Evolutionary conservation across 2,113 vertebrate genomes (phyloP).

Genomic region (Eretmochelys imbricata): DNA sequence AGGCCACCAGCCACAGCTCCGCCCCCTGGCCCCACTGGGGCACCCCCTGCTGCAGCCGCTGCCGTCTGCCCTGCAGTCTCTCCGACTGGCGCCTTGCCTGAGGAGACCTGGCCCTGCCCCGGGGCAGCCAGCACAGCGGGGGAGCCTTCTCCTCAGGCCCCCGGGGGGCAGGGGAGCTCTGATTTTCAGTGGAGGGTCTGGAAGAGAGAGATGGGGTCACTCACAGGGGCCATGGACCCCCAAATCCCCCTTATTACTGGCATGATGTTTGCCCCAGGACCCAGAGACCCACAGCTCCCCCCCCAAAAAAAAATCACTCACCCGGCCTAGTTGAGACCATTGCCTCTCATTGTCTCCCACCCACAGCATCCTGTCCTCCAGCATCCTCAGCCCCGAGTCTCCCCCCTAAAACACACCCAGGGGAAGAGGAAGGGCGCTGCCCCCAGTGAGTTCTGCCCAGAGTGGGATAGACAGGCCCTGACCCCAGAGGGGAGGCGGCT

Average conservation of each 20-base stretch:
- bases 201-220: not conserved
- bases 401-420: not conserved
- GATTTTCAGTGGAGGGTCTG: not conserved
- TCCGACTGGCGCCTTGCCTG: not conserved
- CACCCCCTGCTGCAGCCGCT: not conserved
- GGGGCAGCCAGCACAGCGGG: not conserved
- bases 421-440: not conserved
- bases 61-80: not conserved
- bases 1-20: slow-evolving; percentile 20
- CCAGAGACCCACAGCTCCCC: not conserved
- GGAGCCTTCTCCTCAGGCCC: not conserved
- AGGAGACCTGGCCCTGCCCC: not conserved
- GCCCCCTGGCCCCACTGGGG: not conserved
- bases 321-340: not conserved
- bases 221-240: not conserved
- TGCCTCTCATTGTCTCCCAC: not conserved
- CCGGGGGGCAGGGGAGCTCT: not conserved
- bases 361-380: not conserved
- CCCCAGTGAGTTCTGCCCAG: not conserved
- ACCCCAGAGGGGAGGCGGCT: not conserved
- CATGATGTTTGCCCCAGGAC: not conserved
- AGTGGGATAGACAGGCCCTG: not conserved
- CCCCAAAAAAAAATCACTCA: not conserved
- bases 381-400: not conserved
- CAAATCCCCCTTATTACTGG: not conserved